Conservation (phyloP, 2,888 invertebrate species). For the Poecilobothrus nobilitatus region DNA sequence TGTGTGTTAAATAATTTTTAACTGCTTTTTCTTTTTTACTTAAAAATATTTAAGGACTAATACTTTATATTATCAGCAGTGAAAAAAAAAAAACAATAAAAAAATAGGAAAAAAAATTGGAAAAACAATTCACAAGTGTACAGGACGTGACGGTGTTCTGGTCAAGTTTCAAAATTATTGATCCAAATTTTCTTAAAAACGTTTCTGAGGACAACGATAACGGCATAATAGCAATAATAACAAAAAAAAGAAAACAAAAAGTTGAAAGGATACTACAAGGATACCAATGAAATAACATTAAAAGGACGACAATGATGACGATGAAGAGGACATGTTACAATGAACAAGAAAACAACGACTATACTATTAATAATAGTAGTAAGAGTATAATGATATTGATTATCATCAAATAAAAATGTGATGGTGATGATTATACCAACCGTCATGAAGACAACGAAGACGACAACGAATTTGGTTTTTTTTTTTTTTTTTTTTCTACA, state of each 20-base stretch:
- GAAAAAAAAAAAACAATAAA: background rate
- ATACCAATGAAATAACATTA: background rate
- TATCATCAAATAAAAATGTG: background rate
- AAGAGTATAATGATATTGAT: background rate
- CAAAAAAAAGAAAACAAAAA: background rate
- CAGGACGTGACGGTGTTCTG: slow-evolving; percentile 25
- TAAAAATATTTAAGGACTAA: background rate
- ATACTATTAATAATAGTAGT: background rate
- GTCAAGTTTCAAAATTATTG: slow-evolving; percentile 26
- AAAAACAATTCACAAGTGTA: slow-evolving; percentile 21
- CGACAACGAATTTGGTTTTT: background rate
- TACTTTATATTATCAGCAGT: slow-evolving; percentile 8
- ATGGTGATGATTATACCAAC: too few relatives aligned
- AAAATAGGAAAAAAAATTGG: too few relatives aligned
- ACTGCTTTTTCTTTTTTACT: background rate
- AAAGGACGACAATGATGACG: background rate
- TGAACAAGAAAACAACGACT: background rate
- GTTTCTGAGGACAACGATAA: background rate
- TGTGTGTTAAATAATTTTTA: background rate
- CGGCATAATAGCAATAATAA: too few relatives aligned
- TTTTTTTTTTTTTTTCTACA: background rate
- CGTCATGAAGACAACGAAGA: background rate
- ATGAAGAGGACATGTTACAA: background rate
- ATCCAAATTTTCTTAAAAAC: slow-evolving; percentile 18
- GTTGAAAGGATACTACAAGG: background rate